Base-by-base conservation (phyloP, 2,113 vertebrate species). In the Leucosticte australis region DNA sequence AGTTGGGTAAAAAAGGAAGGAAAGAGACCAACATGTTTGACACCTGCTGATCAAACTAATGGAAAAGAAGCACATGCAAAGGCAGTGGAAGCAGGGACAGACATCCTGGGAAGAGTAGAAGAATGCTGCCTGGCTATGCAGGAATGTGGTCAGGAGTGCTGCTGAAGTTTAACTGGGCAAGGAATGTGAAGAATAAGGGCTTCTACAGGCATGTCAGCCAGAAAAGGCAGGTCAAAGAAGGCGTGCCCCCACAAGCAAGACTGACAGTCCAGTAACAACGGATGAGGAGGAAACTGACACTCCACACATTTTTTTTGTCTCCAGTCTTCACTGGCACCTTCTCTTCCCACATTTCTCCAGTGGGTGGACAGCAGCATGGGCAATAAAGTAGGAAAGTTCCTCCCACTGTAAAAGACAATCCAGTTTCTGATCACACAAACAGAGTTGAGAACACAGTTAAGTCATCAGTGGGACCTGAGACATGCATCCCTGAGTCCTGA, bases 211-310 rank as follows among this genome's bases (percentile, higher is more conserved):
- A 18, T 10, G 20, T 15, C 53, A 79, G 31, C 15, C 50, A 88
- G 56, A 80, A 64, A n/a, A 60, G 31, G 7, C 14, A 75, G 28
- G 17, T 49, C 56, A 50, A 9, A 74, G 28, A 17, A 42, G 26
- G 50, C 0, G 0, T 21, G 24, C 1, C 15, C 7, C 11, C 2
- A 2, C 19, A 31, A 74, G 5, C 19, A 79, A 19, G 19, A 31
- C 19, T 33, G 33, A 39, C 13, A 69, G 63, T 35, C 13, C 47
- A 22, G 13, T 20, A 60, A 90, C 19, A 60, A 13, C 3, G 18
- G 22, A 9, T 9, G 11, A 85, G 18, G 30, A 65, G 30, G 65
- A 82, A 20, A 15, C 41, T 60, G 20, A 71, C 13, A 26, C 3
- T 42, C 16, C n/a, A 30, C 1, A 33, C 5, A 5, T 5, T 24